Conservation (phyloP, 2,113 vertebrate species). For the Limnothrissa miodon region DNA sequence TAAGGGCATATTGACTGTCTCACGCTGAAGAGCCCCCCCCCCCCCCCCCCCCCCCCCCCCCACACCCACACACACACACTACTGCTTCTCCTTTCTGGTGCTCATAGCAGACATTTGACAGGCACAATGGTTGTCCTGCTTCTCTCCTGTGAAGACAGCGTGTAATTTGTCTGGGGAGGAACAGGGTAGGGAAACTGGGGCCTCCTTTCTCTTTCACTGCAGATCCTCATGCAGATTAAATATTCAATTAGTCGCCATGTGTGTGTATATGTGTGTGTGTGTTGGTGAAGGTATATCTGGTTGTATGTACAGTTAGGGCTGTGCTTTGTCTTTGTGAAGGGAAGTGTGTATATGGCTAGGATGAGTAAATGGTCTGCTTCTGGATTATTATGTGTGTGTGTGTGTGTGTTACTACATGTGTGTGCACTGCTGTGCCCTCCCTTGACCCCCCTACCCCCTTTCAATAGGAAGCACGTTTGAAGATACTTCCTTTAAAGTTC, state of each 20-base stretch:
- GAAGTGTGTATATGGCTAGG: neutral
- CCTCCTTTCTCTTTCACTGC: neutral
- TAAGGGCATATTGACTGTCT: conserved; percentile 46
- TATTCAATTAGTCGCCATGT: conserved; percentile 35
- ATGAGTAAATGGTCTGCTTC: neutral
- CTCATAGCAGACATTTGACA: conserved; percentile 25
- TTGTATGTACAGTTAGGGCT: neutral
- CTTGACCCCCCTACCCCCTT: conserved; percentile 9
- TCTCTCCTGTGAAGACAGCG: conserved; percentile 29
- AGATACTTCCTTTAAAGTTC: conserved; percentile 37
- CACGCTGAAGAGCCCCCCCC: conserved; percentile 35
- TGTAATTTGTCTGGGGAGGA: conserved; percentile 30
- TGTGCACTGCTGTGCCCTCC: neutral
- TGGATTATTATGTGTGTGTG: neutral
- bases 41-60: conserved; percentile 12
- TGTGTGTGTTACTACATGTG: neutral
- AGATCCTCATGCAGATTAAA: conserved; percentile 38
- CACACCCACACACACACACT: neutral
- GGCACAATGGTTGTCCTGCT: conserved; percentile 22
- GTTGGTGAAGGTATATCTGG: neutral
- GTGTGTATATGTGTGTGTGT: neutral
- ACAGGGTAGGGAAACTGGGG: conserved; percentile 23
- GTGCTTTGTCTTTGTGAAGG: neutral
- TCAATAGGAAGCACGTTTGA: conserved; percentile 33
- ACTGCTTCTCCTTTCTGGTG: neutral